Evolutionary conservation across 2,888 invertebrate genomes (phyloP).

Genomic region (Pasiphila rectangulata): DNA sequence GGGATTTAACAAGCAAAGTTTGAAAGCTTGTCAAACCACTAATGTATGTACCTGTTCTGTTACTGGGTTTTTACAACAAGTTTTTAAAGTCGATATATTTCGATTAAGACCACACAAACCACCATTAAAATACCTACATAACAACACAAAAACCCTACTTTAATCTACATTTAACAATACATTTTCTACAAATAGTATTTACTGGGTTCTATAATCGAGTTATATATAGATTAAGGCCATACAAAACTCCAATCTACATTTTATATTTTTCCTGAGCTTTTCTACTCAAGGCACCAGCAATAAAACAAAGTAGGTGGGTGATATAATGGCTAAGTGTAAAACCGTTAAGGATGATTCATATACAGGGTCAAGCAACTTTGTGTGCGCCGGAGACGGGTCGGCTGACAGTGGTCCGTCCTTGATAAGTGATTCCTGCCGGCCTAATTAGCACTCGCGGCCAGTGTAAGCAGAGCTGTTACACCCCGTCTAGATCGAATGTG

Average conservation of each 20-base stretch:
- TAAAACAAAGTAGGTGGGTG: not conserved
- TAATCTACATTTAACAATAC: not conserved
- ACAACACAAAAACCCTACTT: not conserved
- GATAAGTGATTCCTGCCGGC: conserved; percentile 19
- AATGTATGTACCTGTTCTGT: too few relatives aligned
- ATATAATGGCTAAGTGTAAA: conserved; percentile 10
- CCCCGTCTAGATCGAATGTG: conserved; percentile 20
- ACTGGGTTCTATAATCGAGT: too few relatives aligned
- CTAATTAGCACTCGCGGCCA: conserved; percentile 19
- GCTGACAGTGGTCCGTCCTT: conserved; percentile 24
- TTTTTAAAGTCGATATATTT: too few relatives aligned
- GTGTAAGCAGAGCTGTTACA: conserved; percentile 20
- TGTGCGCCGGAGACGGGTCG: conserved; percentile 21
- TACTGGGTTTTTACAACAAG: too few relatives aligned
- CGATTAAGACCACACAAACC: too few relatives aligned
- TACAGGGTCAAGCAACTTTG: conserved; percentile 34
- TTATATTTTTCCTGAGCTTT: too few relatives aligned
- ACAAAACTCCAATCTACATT: conserved; percentile 2
- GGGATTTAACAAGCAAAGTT: too few relatives aligned
- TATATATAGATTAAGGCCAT: too few relatives aligned
- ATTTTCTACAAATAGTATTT: too few relatives aligned
- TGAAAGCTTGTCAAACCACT: not conserved
- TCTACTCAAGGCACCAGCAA: not conserved
- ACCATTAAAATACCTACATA: too few relatives aligned
- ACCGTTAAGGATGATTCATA: conserved; percentile 30